Conservation (phyloP, 2,888 invertebrate genomes). For the Fragum fragum region DNA sequence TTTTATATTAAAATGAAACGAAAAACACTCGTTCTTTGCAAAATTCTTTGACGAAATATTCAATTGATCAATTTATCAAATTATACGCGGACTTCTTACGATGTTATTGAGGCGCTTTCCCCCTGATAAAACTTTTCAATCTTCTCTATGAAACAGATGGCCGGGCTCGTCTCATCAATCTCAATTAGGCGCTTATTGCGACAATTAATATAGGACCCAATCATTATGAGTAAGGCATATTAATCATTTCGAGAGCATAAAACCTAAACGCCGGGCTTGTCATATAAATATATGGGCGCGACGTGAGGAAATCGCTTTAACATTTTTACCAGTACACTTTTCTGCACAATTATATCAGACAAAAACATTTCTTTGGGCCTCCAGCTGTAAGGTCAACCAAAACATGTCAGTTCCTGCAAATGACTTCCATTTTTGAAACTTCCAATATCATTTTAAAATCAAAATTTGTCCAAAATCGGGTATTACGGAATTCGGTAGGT, state of each 20-base stretch:
- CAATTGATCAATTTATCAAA: conserved; percentile 37
- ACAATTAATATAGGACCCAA: conserved; percentile 57
- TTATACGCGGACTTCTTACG: conserved; percentile 37
- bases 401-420: too few relatives aligned
- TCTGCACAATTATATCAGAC: too few relatives aligned
- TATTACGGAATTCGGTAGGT: too few relatives aligned
- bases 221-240: conserved; percentile 41
- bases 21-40: conserved; percentile 17
- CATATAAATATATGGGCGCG: conserved; percentile 20
- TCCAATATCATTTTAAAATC: too few relatives aligned
- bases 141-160: conserved; percentile 60
- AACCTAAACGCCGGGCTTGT: conserved; percentile 20
- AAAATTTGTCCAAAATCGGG: too few relatives aligned
- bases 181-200: conserved; percentile 62
- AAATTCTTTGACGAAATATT: conserved; percentile 29
- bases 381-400: too few relatives aligned
- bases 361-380: too few relatives aligned
- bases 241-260: conserved; percentile 47
- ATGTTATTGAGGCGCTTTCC: conserved; percentile 42
- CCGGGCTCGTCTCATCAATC: conserved; percentile 57
- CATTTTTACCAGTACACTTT: too few relatives aligned
- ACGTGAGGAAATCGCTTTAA: neutral
- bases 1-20: conserved; percentile 28
- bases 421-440: too few relatives aligned
- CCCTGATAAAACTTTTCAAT: conserved; percentile 57